These are phyloP conservation scores for Neodontobutis hainanensis DNA, from an alignment of 2,113 vertebrate species.

Conservation along the genomic window DNA sequence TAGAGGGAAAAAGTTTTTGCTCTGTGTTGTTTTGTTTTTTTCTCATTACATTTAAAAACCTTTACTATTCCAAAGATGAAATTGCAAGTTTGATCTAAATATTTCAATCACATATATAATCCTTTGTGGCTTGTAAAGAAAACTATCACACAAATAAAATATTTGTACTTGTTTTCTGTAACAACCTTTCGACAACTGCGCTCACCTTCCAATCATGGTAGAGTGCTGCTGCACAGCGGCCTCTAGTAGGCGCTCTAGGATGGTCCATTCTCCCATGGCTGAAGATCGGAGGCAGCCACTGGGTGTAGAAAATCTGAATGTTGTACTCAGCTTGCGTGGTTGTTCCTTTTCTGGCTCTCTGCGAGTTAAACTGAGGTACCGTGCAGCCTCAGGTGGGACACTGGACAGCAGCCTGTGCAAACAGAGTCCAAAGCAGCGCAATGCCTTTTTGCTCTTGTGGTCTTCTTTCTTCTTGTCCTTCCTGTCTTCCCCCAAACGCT, in stretches of 20 bases:
- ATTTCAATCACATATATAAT: no score
- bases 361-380: conserved; percentile 48
- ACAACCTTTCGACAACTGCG: background rate
- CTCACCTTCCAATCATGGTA: conserved; percentile 99
- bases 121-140: no score
- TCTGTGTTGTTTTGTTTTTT: no score
- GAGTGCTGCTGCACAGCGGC: conserved; percentile 99
- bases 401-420: conserved; percentile 7
- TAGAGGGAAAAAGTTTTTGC: no score
- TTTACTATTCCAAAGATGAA: no score
- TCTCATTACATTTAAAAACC: no score
- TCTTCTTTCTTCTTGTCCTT: background rate
- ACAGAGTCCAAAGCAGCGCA: conserved; percentile 31
- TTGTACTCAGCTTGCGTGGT: conserved; percentile 11
- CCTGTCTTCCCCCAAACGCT: background rate
- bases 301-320: conserved; percentile 39
- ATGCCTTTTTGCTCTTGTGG: conserved; percentile 8
- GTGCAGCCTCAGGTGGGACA: conserved; percentile 31
- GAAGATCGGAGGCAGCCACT: conserved; percentile 68
- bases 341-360: conserved; percentile 19
- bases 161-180: background rate
- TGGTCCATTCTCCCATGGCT: conserved; percentile 99
- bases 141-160: no score
- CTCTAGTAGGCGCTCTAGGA: conserved; percentile 98
- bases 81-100: no score